phyloP scores from a whole-genome alignment of 1,140 invertebrate genomes.

The Pseudomyrmex concolor region DNA sequence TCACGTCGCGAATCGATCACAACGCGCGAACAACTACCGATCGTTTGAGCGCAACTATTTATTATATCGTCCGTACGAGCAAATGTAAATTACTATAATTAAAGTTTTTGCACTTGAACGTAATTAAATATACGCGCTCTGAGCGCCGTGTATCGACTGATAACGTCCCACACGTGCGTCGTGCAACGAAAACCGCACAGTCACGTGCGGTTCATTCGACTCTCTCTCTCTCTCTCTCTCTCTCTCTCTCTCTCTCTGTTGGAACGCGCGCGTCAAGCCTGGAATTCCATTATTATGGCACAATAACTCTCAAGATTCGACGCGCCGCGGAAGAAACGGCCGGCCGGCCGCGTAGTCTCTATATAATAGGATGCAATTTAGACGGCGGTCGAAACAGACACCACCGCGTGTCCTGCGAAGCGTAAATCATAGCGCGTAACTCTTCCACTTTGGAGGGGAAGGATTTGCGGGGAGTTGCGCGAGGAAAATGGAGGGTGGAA shows the following conservation, averaged over 20 bases:
- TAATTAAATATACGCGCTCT: background rate
- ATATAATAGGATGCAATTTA: slow-evolving; percentile 74
- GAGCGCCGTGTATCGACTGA: background rate
- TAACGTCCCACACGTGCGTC: too few species aligned
- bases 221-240: background rate
- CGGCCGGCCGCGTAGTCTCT: slow-evolving; percentile 3
- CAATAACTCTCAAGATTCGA: slow-evolving; percentile 40
- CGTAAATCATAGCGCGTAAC: slow-evolving; percentile 70
- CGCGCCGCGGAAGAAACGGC: slow-evolving; percentile 40
- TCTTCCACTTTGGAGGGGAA: background rate
- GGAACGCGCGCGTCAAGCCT: background rate
- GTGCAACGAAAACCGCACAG: background rate
- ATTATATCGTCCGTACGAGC: background rate
- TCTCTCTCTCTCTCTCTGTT: background rate
- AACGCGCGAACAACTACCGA: slow-evolving; percentile 7
- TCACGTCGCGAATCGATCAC: background rate
- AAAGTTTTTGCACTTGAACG: too few species aligned
- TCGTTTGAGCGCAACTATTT: background rate
- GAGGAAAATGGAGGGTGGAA: slow-evolving; percentile 73
- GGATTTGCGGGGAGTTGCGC: slow-evolving; percentile 16
- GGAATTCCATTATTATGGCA: slow-evolving; percentile 35
- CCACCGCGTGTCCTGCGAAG: slow-evolving; percentile 70
- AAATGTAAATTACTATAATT: background rate
- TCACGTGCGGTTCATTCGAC: background rate
- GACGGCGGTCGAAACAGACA: slow-evolving; percentile 74